Percentiles rank a stretch among this genome's conserved stretches.
phyloP scores from a whole-genome alignment of 2,113 vertebrate genomes.

The Lipotes vexillifer region DNA sequence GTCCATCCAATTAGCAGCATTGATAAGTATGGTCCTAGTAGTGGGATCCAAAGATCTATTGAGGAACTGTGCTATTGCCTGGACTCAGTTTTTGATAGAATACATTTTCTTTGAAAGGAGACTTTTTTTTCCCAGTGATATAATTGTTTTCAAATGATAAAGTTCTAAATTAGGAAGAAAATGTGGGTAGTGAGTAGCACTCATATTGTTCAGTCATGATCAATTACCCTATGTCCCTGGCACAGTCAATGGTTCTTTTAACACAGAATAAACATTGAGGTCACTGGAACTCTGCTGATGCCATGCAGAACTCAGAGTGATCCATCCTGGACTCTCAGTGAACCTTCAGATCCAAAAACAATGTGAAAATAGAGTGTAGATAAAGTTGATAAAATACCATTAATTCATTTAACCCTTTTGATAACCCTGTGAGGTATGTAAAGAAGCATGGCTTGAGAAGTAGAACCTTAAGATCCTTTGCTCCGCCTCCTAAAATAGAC shows the following conservation, averaged over 20 bases:
- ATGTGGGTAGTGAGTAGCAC: neutral
- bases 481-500: neutral
- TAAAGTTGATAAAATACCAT: neutral
- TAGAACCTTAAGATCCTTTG: neutral
- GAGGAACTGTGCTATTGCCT: neutral
- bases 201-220: neutral
- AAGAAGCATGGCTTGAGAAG: neutral
- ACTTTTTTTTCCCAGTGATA: neutral
- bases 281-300: neutral
- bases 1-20: neutral
- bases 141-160: conserved; percentile 10
- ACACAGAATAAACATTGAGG: neutral
- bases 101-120: neutral
- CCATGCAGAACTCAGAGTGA: neutral
- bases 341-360: neutral
- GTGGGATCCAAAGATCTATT: neutral
- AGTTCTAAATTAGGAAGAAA: conserved; percentile 28
- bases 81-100: neutral
- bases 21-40: neutral
- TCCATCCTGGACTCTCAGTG: neutral
- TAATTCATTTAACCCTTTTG: neutral
- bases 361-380: neutral
- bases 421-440: neutral
- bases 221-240: neutral
- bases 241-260: neutral